Base-by-base conservation (phyloP, 2,113 vertebrate genomes). In the Rhodinocichla rosea region DNA sequence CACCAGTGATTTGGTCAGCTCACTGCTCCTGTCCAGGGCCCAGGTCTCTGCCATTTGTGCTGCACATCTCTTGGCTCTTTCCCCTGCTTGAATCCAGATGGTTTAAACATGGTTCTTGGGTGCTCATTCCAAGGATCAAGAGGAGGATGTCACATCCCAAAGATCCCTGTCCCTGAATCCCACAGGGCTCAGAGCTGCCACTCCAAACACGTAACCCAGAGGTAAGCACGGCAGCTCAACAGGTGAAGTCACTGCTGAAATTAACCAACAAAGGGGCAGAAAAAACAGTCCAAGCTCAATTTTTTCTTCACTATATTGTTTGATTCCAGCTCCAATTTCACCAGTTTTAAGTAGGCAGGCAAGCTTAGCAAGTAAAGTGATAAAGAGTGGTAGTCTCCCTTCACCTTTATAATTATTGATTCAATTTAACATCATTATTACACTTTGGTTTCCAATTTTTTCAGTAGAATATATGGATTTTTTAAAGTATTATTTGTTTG, bases 11-110 rank as follows among this genome's bases (percentile, higher is more conserved):
- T 50, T 69, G 39, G 18, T 45, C 17, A 3, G 19, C 26, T 80
- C 5, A 0, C 37, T 49, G 63, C 63, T 69, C 74, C 59, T 16
- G 28, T 26, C 55, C 63, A 69, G 19, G 12, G 35, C 49, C n/a
- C 15, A 1, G 1, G 22, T 21, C 17, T 49, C 26, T 63, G 1
- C 4, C 53, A 7, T 52, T 64, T 1, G 0, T 64, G 21, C 52
- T 71, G 23, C 12, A 2, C 3, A 20, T 42, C 57, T 47, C 6
- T 27, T 28, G 28, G 9, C 8, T 88, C 6, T 0, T 6, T 82
- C 14, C 16, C 5, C 16, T 10, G 5, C 39, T 44, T 62, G 6
- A 13, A 28, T 20, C 24, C 40, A 10, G 24, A 14, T 32, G 2
- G 24, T 18, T 21, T 22, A 47, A 28, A 32, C 0, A 1, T 6